Base-by-base conservation (phyloP, 1,140 invertebrate species). In the Trinorchestia longiramus region DNA sequence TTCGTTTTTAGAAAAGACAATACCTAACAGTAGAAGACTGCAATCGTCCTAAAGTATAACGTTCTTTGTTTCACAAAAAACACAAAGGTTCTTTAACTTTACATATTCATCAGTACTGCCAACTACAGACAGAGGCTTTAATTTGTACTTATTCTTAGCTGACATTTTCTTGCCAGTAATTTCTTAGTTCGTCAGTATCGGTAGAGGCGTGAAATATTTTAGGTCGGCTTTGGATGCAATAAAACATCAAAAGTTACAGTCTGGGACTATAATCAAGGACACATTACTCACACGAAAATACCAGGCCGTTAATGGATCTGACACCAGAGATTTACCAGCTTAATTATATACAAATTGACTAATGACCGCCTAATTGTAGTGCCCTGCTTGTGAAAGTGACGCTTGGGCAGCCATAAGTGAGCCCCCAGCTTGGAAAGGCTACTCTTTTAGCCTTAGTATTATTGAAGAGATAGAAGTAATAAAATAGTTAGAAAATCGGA, bases 291-390 rank as follows among this genome's bases (percentile, higher is more conserved):
- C 44, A 45, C 43, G 19, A 94, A 94, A 94, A 94, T 43, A 45
- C 92, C 44, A 94, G 92, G 43, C 92, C 92, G 92, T 94, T 94
- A 94, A 94, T 94, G 92, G 92, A 94, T 94, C 92, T 94, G 44
- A 47, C 92, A 94, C 92, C 44, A 47, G 92, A 94, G 92, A 94
- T 94, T 94, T 94, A 94, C 36, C 92, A 40, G 92, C 92, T 45
- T 94, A 94, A 94, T 94, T 94, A 94, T 94, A 94, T 44, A 94
- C 44, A 45, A 44, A 94, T 94, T 94, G 92, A 94, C 92, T 94
- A 94, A 94, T 94, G 92, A 94, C 44, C 92, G 92, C 92, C 92
- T 94, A 94, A 94, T 94, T 94, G 92, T 47, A 43, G 92, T 94
- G 92, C 8, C 19, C 43, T 94, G 92, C 43, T 47, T 94, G 92